Percentiles rank a stretch among this genome's conserved stretches.
Evolutionary conservation across 2,113 vertebrate genomes (phyloP).

Genomic region (Thunnus thynnus): DNA sequence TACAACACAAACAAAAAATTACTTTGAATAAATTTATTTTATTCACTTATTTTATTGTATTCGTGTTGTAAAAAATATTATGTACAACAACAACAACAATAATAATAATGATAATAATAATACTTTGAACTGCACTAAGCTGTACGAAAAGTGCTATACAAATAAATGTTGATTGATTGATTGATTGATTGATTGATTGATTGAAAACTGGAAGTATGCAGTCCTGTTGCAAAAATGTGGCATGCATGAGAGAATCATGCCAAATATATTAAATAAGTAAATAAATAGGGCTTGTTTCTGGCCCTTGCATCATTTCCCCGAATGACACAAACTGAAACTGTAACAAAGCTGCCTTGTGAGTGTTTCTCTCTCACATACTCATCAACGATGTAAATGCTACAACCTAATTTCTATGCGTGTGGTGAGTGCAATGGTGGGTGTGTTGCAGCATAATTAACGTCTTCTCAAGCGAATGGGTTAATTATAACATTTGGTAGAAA

Average conservation of each 20-base stretch:
- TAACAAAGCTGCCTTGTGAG: background rate
- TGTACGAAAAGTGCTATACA: too few relatives aligned
- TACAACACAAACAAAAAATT: too few relatives aligned
- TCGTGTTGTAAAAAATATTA: too few relatives aligned
- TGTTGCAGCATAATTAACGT: slow-evolving; percentile 45
- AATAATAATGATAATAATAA: too few relatives aligned
- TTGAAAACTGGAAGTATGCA: background rate
- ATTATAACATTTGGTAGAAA: slow-evolving; percentile 43
- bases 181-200: background rate
- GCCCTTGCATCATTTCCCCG: too few relatives aligned
- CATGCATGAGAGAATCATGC: too few relatives aligned
- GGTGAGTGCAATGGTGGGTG: background rate
- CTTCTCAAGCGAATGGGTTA: background rate
- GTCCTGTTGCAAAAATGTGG: too few relatives aligned
- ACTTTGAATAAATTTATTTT: too few relatives aligned
- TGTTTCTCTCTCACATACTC: background rate
- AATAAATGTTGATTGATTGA: too few relatives aligned
- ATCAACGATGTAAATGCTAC: background rate
- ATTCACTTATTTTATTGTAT: too few relatives aligned
- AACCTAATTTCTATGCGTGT: slow-evolving; percentile 26
- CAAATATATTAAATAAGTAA: background rate
- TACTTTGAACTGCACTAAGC: too few relatives aligned
- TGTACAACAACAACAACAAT: too few relatives aligned
- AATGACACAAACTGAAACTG: background rate
- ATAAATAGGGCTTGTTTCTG: background rate